A percentile compares a stretch with the other conserved stretches of the same genome.
These are phyloP conservation scores for Clivina fossor DNA, from an alignment of 2,888 invertebrate genomes.

Conservation along the genomic window DNA sequence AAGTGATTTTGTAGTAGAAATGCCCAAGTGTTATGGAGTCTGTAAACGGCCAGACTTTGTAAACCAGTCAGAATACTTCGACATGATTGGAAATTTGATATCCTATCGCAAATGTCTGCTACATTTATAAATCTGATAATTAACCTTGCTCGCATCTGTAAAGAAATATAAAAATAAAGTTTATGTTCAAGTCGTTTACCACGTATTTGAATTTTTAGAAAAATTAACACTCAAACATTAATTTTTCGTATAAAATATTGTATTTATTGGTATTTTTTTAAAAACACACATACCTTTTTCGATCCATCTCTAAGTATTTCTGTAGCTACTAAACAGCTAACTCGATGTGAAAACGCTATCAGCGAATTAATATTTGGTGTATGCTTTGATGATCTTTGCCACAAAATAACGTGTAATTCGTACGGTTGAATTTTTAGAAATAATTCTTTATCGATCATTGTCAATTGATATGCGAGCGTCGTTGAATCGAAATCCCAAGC, in stretches of 20 bases:
- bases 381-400: conserved; percentile 54
- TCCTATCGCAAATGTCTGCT: conserved; percentile 56
- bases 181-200: too few relatives aligned
- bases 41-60: conserved; percentile 58
- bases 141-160: conserved; percentile 55
- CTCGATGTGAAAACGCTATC: conserved; percentile 57
- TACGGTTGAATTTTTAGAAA: conserved; percentile 54
- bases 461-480: conserved; percentile 57
- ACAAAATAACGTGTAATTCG: conserved; percentile 53
- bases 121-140: conserved; percentile 58
- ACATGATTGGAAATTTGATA: conserved; percentile 59
- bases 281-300: conserved; percentile 48
- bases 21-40: conserved; percentile 56
- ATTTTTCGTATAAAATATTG: conserved; percentile 1
- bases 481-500: conserved; percentile 60
- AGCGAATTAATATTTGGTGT: conserved; percentile 57
- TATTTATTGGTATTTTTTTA: not conserved
- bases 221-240: too few relatives aligned
- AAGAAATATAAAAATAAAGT: conserved; percentile 33
- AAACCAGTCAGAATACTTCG: conserved; percentile 56
- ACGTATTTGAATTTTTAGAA: too few relatives aligned
- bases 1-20: conserved; percentile 56
- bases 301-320: conserved; percentile 54
- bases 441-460: conserved; percentile 58
- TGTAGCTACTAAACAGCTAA: conserved; percentile 55